Evolutionary conservation across 1,140 invertebrate genomes (phyloP), one percentile per base, ranked within the genome.

Genomic region (Zeugodacus cucurbitae): DNA sequence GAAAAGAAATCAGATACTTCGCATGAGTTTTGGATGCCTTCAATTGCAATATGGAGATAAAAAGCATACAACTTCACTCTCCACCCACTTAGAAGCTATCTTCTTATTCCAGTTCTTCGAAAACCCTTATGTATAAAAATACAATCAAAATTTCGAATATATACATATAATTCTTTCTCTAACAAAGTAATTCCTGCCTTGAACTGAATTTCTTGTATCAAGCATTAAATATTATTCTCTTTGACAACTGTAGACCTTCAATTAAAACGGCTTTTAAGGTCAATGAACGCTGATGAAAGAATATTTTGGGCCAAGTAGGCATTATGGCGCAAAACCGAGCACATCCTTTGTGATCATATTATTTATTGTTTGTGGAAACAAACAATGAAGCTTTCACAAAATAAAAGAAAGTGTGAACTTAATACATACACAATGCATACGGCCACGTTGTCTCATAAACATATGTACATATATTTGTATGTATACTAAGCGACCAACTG

Each of bases 291-390:
- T 82, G 41, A 11, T 48, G 22, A 14, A 82, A 82, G 10, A 22
- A 44, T 44, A 22, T 74, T 74, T 54, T 82, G 74, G 74, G 74
- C 10, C 74, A 82, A 82, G 74, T 82, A 48, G 74, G n/a, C 22
- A 22, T 44, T 82, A 82, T 22, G 20, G 74, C 74, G 14, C 26
- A 48, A 82, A 82, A 29, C n/a, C 44, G 29, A 82, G 74, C 44
- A 11, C 41, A 10, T 41, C 44, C 44, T 82, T 82, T 82, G 74
- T 82, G n/a, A 48, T 26, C 41, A 10, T 48, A 26, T 82, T 82
- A 82, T 82, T 82, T 82, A 82, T 82, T 82, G 74, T 82, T 82
- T 82, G 26, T 82, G 37, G 26, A 82, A 48, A 41, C 74, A 82
- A 48, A 82, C 74, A 82, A 82, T 48, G 44, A 48, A 32, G 41